Evolutionary conservation across 1,140 invertebrate species (phyloP).

Genomic region (Drosophila bipectinata): DNA sequence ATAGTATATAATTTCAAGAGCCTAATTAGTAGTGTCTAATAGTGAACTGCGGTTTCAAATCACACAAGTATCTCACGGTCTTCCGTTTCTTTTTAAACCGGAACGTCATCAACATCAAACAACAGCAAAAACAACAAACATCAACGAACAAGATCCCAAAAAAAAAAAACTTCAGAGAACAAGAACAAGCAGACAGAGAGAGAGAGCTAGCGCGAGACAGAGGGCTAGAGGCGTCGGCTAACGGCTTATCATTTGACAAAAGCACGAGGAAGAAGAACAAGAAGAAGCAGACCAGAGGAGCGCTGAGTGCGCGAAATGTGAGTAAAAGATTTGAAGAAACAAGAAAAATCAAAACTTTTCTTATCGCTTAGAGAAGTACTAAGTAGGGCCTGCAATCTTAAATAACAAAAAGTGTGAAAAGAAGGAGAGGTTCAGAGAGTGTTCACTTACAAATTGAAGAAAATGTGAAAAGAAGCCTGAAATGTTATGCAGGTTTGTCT

Average conservation of each 20-base stretch:
- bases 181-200: conserved; percentile 5
- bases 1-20: conserved; percentile 34
- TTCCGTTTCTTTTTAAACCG: conserved; percentile 23
- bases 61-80: conserved; percentile 16
- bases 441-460: background rate
- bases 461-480: too few relatives aligned
- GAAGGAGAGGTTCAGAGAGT: conserved; percentile 29
- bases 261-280: conserved; percentile 29
- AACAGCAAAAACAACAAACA: conserved; percentile 33
- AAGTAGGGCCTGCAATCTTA: too few relatives aligned
- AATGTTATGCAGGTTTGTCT: background rate
- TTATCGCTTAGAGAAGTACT: background rate
- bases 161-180: conserved; percentile 49
- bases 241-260: conserved; percentile 49
- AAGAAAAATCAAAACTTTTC: background rate
- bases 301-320: conserved; percentile 47
- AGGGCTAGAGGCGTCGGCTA: conserved; percentile 32
- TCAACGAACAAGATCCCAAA: conserved; percentile 59
- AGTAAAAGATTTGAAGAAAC: conserved; percentile 14
- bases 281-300: conserved; percentile 14
- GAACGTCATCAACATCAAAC: conserved; percentile 20
- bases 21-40: conserved; percentile 43
- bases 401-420: too few relatives aligned
- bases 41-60: conserved; percentile 50
- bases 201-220: conserved; percentile 9